A percentile compares a stretch with the other conserved stretches of the same genome.
These are phyloP conservation scores for Eumerus sabulonum DNA, from an alignment of 2,888 invertebrate genomes.

Conservation along the genomic window DNA sequence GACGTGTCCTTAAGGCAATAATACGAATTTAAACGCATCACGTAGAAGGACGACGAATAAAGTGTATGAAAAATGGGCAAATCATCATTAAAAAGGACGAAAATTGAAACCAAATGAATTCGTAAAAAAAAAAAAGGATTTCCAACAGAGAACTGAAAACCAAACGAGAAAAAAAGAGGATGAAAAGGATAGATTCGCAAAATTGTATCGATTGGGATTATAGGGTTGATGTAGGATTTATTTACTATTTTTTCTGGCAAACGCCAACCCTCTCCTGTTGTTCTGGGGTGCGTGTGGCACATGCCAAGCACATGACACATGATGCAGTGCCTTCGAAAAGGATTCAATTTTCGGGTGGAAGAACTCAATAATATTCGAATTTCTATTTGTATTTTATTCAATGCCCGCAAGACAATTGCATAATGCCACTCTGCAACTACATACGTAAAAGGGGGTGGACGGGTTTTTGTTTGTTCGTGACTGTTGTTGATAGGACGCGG, in stretches of 20 bases:
- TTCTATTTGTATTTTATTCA: conserved; percentile 40
- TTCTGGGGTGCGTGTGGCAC: conserved; percentile 62
- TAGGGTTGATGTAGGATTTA: conserved; percentile 59
- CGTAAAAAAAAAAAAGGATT: background rate
- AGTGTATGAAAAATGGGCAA: conserved; percentile 13
- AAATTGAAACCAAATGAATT: conserved; percentile 49
- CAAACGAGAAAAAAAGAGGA: conserved; percentile 47
- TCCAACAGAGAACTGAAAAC: background rate
- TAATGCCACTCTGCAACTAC: conserved; percentile 35
- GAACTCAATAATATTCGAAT: conserved; percentile 38
- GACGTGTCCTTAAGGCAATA: conserved; percentile 60
- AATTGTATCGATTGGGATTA: conserved; percentile 63
- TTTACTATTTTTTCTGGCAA: conserved; percentile 49
- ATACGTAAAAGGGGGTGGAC: conserved; percentile 40
- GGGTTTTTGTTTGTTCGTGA: conserved; percentile 7
- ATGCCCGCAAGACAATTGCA: conserved; percentile 63
- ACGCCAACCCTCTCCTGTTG: conserved; percentile 61
- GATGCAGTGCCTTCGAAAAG: conserved; percentile 49
- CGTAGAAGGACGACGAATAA: conserved; percentile 55
- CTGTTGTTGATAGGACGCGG: background rate
- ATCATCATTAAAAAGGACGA: conserved; percentile 45
- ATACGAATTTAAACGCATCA: conserved; percentile 64
- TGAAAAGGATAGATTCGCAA: conserved; percentile 42
- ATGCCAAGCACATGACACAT: conserved; percentile 66
- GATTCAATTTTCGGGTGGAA: conserved; percentile 58